Conservation (phyloP, 2,113 vertebrate species). For the Myotis yumanensis region DNA sequence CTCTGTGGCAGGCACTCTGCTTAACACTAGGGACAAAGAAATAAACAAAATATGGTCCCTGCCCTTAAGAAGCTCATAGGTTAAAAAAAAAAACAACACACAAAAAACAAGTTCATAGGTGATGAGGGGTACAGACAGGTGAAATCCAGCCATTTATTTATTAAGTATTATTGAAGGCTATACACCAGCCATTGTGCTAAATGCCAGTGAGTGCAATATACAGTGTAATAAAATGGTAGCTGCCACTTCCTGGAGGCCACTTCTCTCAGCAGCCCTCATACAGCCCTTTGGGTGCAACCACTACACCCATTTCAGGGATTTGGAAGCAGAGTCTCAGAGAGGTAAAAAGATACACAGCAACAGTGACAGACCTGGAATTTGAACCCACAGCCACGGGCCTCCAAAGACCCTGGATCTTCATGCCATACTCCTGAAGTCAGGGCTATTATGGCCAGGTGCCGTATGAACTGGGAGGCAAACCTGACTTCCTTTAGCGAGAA, state of each 20-base stretch:
- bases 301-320: background rate
- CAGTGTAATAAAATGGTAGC: background rate
- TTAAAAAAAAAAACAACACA: too few relatives aligned
- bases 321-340: background rate
- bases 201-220: background rate
- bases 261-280: background rate
- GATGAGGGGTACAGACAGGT: background rate
- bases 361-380: background rate
- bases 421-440: background rate
- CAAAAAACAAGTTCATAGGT: background rate
- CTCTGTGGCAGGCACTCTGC: background rate
- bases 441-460: background rate
- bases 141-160: background rate
- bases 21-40: background rate
- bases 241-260: background rate
- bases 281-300: background rate
- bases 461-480: background rate
- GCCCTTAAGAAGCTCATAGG: background rate
- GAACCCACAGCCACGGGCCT: background rate
- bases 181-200: background rate
- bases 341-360: background rate
- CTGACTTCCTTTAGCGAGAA: constrained; percentile 29
- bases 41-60: constrained; percentile 13
- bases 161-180: background rate
- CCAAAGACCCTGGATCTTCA: background rate